Evolutionary conservation across 1,140 invertebrate species (phyloP).

Genomic region (Batillaria attramentaria): DNA sequence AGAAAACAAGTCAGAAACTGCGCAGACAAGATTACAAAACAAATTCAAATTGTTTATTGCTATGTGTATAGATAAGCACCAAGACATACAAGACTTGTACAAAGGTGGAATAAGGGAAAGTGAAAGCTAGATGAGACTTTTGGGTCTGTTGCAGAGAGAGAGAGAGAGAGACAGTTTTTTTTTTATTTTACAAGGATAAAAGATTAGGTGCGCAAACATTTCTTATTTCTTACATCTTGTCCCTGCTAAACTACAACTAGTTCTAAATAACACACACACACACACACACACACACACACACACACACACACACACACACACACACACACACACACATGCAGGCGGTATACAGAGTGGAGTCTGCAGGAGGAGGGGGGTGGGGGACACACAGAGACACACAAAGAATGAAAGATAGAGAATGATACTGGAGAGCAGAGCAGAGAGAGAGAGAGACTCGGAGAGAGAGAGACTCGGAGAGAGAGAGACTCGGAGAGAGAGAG

Average conservation of each 20-base stretch:
- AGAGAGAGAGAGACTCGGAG: no score
- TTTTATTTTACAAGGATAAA: background rate
- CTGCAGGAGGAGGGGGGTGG: no score
- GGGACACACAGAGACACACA: no score
- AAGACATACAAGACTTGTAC: no score
- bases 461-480: no score
- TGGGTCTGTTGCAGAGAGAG: background rate
- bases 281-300: slow-evolving; percentile 5
- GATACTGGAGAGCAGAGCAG: no score
- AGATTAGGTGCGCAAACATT: background rate
- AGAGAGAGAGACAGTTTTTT: background rate
- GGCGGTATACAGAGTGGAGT: background rate
- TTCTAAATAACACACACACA: background rate
- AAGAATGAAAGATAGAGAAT: no score
- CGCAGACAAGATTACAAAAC: no score
- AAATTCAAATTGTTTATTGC: no score
- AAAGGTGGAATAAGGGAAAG: background rate
- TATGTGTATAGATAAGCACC: no score
- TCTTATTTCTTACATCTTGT: background rate
- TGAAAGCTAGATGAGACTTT: background rate
- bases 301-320: background rate
- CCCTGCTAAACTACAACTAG: background rate
- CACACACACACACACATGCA: background rate
- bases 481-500: no score
- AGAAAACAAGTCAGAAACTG: no score